Percentiles rank a stretch among this genome's conserved stretches.
Conservation (phyloP, 2,797 vertebrate species). For the Erethizon dorsatum region DNA sequence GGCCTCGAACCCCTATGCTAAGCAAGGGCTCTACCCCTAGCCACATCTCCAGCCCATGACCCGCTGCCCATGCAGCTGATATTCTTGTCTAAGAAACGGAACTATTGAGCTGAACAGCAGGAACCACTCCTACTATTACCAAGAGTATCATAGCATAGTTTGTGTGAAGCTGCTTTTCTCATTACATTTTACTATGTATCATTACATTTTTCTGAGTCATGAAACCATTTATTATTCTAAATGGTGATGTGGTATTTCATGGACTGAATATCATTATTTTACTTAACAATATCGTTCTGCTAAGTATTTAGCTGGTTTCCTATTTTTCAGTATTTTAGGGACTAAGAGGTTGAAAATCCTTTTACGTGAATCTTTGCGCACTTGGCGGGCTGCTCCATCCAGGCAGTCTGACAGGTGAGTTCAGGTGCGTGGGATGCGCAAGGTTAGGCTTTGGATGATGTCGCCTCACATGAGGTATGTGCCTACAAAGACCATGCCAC, state of each 20-base stretch:
- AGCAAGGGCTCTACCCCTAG: not conserved
- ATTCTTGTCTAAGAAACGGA: not conserved
- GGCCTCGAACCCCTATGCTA: not conserved
- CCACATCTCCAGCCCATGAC: not conserved
- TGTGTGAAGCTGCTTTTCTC: not conserved
- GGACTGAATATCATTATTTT: not conserved
- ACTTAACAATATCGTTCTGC: not conserved
- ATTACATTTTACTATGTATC: not conserved
- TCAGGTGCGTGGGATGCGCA: fast-evolving
- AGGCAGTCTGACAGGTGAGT: not conserved
- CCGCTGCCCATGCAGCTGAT: not conserved
- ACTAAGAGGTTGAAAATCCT: not conserved
- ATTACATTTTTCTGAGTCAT: not conserved
- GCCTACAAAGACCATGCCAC: not conserved
- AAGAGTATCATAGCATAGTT: not conserved
- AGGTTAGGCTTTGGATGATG: not conserved
- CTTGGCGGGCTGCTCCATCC: not conserved
- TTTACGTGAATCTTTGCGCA: not conserved
- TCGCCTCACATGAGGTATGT: not conserved
- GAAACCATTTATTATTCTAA: constrained; percentile 6
- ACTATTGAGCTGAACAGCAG: not conserved
- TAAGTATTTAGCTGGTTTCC: not conserved
- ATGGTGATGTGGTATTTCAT: not conserved
- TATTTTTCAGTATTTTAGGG: constrained; percentile 20
- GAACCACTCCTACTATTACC: not conserved